phyloP scores from a whole-genome alignment of 2,113 vertebrate genomes.

The Dissostichus mawsoni region DNA sequence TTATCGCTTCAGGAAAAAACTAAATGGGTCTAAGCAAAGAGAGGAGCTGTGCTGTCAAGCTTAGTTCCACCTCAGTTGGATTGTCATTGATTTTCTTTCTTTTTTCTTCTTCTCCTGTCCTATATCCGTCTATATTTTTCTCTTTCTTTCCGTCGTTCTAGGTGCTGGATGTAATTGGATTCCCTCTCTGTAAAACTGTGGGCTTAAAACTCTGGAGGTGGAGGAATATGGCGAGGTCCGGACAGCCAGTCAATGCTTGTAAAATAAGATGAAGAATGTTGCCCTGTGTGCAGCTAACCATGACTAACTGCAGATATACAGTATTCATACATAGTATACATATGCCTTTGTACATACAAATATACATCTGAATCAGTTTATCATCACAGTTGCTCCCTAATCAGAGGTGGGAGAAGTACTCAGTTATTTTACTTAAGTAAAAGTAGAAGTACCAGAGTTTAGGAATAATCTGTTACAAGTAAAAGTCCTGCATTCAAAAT shows the following conservation, averaged over 20 bases:
- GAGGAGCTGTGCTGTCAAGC: slow-evolving; percentile 48
- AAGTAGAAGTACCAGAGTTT: too few relatives aligned
- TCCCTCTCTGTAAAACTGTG: slow-evolving; percentile 67
- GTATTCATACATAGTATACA: not conserved
- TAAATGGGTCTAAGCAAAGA: slow-evolving; percentile 29
- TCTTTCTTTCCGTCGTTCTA: slow-evolving; percentile 44
- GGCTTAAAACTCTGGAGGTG: slow-evolving; percentile 46
- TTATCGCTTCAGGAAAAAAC: slow-evolving; percentile 49
- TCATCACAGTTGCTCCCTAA: not conserved
- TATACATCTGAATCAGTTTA: not conserved
- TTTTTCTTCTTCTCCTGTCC: slow-evolving; percentile 5
- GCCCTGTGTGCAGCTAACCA: not conserved
- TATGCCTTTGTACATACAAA: not conserved
- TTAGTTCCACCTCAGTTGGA: slow-evolving; percentile 74
- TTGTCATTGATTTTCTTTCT: slow-evolving; percentile 66
- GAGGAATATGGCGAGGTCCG: not conserved
- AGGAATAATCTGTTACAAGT: too few relatives aligned
- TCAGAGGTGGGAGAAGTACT: not conserved
- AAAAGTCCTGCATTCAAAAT: too few relatives aligned
- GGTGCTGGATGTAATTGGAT: slow-evolving; percentile 71
- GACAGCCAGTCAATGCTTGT: slow-evolving; percentile 32
- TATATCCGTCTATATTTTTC: slow-evolving; percentile 39
- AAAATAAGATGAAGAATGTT: slow-evolving; percentile 30
- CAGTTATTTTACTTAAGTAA: too few relatives aligned
- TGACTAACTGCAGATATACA: not conserved